Base-by-base conservation (phyloP, 2,888 invertebrate species). In the Sepioteuthis lessoniana region DNA sequence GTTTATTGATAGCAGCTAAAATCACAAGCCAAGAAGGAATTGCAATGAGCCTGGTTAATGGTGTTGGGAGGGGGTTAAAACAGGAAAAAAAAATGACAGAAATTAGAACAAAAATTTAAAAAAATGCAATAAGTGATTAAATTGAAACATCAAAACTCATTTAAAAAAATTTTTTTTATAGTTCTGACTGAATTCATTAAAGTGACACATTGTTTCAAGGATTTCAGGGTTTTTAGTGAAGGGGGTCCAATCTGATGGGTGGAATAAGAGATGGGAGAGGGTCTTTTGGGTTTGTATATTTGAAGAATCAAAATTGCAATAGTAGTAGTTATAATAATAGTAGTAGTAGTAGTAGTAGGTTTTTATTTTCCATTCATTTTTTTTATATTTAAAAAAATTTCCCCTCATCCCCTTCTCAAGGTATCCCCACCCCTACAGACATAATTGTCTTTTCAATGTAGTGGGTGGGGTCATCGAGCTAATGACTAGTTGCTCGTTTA, bases 1-100 rank as follows among this genome's bases (percentile, higher is more conserved):
- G 16, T 76, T n/a, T 76, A 35, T 76, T n/a, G n/a, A 76, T 76
- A 76, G 76, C n/a, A 76, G 76, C n/a, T n/a, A 76, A 76, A 76
- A 76, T 76, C n/a, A n/a, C 16, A 76, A n/a, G n/a, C n/a, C 76
- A 76, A 76, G 19, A 13, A n/a, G 76, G 76, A 76, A 76, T 25
- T 76, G 76, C n/a, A 76, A 76, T n/a, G 76, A 76, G 76, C n/a
- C 76, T n/a, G 76, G 76, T n/a, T 76, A n/a, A 76, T 76, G n/a
- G n/a, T 76, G n/a, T 76, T 76, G 76, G n/a, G n/a, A 19, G n/a
- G 31, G n/a, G 42, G 42, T 76, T 16, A 76, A n/a, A 76, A 76
- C 16, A 76, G 0, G 31, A 60, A n/a, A 35, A 16, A 76, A 76
- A 76, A 35, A 25, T 0, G n/a, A 0, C n/a, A 4, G n/a, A 3